Conservation (phyloP, 2,888 invertebrate species). For the Cheilosia pagana region DNA sequence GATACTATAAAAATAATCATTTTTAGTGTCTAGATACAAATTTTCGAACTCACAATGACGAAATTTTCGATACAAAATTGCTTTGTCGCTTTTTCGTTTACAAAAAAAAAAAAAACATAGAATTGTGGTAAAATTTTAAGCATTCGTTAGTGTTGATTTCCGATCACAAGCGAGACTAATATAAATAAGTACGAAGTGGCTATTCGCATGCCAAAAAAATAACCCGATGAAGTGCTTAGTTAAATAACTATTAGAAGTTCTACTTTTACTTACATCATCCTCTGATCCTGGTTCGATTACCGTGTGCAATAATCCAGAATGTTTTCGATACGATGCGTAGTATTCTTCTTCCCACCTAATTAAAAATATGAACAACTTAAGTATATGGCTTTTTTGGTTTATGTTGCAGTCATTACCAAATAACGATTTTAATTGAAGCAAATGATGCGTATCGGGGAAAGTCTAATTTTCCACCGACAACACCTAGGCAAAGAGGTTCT, state of each 20-base stretch:
- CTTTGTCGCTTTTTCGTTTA: too few species aligned
- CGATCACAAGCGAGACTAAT: too few species aligned
- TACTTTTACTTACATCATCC: conserved; percentile 78
- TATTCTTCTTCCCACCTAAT: conserved; percentile 91
- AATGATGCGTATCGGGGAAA: conserved; percentile 93
- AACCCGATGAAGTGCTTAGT: too few species aligned
- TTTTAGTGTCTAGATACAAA: too few species aligned
- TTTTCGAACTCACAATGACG: too few species aligned
- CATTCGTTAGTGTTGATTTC: too few species aligned
- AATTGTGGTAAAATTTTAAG: too few species aligned
- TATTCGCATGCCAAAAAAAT: too few species aligned
- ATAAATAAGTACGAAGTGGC: too few species aligned
- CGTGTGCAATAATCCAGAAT: conserved; percentile 85
- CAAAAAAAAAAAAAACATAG: too few species aligned
- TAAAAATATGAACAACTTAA: background rate
- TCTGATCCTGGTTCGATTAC: conserved; percentile 81
- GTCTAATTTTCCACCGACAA: conserved; percentile 92
- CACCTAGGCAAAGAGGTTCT: conserved; percentile 90
- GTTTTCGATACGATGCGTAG: conserved; percentile 89
- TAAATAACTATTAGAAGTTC: background rate
- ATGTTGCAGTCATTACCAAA: conserved; percentile 85
- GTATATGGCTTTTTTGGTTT: background rate
- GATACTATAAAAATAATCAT: too few species aligned
- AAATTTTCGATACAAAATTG: too few species aligned
- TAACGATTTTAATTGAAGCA: conserved; percentile 91